phyloP scores from a whole-genome alignment of 2,797 vertebrate species.

The Petrocephalus schoutedeni region DNA sequence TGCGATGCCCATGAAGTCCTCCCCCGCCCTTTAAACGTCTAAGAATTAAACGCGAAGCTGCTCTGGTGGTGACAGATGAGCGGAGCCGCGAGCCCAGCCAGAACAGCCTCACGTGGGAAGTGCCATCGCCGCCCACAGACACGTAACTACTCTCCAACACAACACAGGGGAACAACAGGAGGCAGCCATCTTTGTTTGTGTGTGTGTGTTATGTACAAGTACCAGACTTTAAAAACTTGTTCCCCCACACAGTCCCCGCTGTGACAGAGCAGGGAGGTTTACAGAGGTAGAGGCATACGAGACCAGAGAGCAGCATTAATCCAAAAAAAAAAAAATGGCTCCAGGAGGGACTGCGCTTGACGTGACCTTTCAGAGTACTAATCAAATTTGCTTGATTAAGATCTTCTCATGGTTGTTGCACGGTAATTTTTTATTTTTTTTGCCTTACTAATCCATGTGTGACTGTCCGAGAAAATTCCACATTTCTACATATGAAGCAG shows the following conservation, averaged over 20 bases:
- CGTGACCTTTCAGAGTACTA: background rate
- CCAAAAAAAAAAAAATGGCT: background rate
- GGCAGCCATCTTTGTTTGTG: background rate
- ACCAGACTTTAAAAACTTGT: background rate
- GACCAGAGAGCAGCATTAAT: background rate
- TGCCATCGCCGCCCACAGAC: background rate
- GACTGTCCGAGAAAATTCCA: background rate
- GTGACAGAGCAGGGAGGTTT: background rate
- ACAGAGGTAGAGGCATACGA: background rate
- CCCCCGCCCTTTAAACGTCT: background rate
- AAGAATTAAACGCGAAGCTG: background rate
- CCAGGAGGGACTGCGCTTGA: background rate
- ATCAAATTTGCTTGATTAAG: conserved; percentile 6
- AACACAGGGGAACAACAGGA: background rate
- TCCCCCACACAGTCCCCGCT: background rate
- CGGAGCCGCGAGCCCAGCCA: background rate
- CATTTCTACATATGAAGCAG: background rate
- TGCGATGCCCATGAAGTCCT: background rate
- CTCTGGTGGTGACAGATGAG: background rate
- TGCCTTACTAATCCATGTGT: background rate
- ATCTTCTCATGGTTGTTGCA: conserved; percentile 11
- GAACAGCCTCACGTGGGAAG: background rate
- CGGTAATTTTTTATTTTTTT: background rate
- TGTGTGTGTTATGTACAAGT: background rate
- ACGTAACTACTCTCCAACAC: background rate